A percentile compares a stretch with the other conserved stretches of the same genome.
phyloP scores from a whole-genome alignment of 2,797 vertebrate genomes.

The Oophaga sylvatica region DNA sequence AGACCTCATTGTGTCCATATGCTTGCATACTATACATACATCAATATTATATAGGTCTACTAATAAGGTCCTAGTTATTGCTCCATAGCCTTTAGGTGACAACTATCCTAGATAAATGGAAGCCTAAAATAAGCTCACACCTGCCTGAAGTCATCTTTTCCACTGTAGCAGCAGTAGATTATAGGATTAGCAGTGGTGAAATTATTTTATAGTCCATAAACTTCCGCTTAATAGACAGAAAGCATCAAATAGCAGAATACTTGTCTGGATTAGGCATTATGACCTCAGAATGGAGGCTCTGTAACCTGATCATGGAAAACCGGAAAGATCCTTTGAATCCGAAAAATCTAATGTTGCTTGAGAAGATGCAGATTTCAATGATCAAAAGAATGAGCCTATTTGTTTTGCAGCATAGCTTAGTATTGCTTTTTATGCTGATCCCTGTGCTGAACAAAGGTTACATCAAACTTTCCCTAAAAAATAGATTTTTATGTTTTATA shows the following conservation, averaged over 20 bases:
- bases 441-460: conserved; percentile 9
- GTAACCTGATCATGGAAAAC: conserved; percentile 23
- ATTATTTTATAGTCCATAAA: conserved; percentile 38
- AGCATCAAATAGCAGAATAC: conserved; percentile 18
- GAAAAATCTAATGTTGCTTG: conserved; percentile 30
- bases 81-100: neutral
- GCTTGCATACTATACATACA: neutral
- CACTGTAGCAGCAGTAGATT: conserved; percentile 5
- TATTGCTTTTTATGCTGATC: neutral
- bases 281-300: neutral
- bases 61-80: neutral
- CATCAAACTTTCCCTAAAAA: conserved; percentile 16
- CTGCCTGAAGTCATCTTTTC: conserved; percentile 30
- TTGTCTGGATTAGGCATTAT: conserved; percentile 37
- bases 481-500: conserved; percentile 7
- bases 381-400: conserved; percentile 46
- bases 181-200: conserved; percentile 17
- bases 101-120: neutral
- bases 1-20: neutral
- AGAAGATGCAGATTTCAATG: conserved; percentile 37
- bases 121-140: neutral
- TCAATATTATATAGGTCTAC: no score
- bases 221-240: conserved; percentile 23
- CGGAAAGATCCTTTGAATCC: conserved; percentile 4
- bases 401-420: conserved; percentile 2